phyloP scores from a whole-genome alignment of 1,140 invertebrate genomes.

The Heliconius hewitsoni region DNA sequence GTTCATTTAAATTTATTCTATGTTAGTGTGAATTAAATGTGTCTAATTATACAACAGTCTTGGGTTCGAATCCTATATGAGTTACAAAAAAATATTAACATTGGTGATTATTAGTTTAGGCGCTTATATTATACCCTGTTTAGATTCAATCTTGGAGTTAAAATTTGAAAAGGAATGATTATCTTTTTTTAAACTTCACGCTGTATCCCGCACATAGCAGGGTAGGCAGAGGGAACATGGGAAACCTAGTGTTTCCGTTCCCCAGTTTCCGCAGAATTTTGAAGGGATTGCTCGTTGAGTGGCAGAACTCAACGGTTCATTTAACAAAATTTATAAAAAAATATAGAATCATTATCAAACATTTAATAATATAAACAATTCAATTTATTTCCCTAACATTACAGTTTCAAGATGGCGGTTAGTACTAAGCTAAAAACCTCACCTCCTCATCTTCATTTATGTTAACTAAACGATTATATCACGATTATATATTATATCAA shows the following conservation, averaged over 20 bases:
- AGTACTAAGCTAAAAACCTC: not conserved
- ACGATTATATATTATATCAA: not conserved
- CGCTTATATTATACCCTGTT: no score
- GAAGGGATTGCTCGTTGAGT: no score
- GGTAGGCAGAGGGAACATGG: no score
- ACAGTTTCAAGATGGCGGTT: not conserved
- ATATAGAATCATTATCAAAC: not conserved
- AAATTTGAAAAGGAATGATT: no score
- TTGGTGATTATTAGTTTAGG: no score
- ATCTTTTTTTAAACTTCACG: no score
- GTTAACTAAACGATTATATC: not conserved
- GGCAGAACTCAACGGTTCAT: no score
- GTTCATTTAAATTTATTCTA: slow-evolving; percentile 10
- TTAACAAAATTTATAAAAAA: not conserved
- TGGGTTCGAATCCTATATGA: not conserved
- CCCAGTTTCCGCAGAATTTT: no score
- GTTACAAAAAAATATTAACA: no score
- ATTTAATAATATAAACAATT: not conserved
- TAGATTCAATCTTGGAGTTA: no score
- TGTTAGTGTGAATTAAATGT: not conserved
- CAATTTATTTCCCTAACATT: not conserved
- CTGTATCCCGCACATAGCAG: no score
- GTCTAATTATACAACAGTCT: not conserved
- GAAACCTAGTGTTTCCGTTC: no score
- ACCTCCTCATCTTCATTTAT: not conserved